Conservation (phyloP, 2,797 vertebrate species). For the Bradypodion ventrale region DNA sequence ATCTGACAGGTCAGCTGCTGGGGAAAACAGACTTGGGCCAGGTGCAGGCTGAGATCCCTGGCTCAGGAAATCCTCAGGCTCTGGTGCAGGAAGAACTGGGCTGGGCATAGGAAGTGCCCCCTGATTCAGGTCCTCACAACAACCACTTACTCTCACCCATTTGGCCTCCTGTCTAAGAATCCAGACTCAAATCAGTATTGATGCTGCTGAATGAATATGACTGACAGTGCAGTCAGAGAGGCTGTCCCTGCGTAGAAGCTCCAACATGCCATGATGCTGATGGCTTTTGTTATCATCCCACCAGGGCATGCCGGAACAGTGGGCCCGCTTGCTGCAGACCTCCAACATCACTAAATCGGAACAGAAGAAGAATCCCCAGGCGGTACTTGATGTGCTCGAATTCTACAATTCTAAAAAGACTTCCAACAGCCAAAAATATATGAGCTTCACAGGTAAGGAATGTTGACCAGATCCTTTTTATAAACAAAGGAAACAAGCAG, state of each 20-base stretch:
- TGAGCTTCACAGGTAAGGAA: constrained; percentile 92
- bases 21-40: no score
- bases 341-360: constrained; percentile 96
- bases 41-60: no score
- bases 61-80: no score
- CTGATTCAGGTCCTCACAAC: no score
- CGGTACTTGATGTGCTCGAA: constrained; percentile 91
- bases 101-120: no score
- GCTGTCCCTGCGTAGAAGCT: no score
- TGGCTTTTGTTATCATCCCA: neutral
- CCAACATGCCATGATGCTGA: neutral
- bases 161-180: no score
- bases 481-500: neutral
- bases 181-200: no score
- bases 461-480: neutral
- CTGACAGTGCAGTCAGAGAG: neutral
- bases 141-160: no score
- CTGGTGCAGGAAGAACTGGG: no score
- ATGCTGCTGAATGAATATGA: neutral
- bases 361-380: constrained; percentile 97
- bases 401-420: constrained; percentile 97
- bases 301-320: constrained; percentile 95
- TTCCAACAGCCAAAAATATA: constrained; percentile 94
- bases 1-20: no score
- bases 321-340: constrained; percentile 92